Evolutionary conservation across 2,888 invertebrate genomes (phyloP).

Genomic region (Melieria omissa): DNA sequence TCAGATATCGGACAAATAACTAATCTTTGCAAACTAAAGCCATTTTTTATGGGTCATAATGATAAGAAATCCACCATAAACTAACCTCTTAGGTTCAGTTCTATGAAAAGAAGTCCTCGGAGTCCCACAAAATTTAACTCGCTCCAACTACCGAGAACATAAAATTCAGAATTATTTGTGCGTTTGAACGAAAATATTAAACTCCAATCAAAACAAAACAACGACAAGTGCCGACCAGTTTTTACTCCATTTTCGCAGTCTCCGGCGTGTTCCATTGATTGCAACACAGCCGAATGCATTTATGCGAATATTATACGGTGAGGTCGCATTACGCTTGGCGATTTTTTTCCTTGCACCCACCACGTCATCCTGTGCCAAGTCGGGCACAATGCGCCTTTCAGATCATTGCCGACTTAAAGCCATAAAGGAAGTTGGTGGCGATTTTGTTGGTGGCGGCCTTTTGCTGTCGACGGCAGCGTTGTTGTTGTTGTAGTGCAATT

Average conservation of each 20-base stretch:
- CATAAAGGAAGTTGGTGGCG: slow-evolving; percentile 31
- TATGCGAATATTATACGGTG: slow-evolving; percentile 31
- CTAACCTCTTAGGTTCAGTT: no score
- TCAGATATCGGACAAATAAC: no score
- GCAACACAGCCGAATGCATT: background rate
- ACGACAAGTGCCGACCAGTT: no score
- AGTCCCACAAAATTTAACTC: no score
- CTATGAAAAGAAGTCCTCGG: no score
- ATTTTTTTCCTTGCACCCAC: slow-evolving; percentile 30
- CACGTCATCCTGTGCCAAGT: slow-evolving; percentile 18
- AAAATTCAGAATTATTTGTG: background rate
- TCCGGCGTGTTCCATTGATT: no score
- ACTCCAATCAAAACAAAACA: no score
- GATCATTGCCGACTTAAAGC: slow-evolving; percentile 32
- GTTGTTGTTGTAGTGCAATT: slow-evolving; percentile 35
- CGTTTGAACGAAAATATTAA: no score
- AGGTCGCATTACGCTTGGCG: background rate
- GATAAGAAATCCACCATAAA: no score
- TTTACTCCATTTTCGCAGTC: no score
- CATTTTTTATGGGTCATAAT: no score
- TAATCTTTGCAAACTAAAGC: no score
- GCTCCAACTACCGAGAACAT: background rate
- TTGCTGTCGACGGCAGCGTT: slow-evolving; percentile 10
- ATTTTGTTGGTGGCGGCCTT: background rate
- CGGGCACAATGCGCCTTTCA: slow-evolving; percentile 14